These are phyloP conservation scores for Acomys russatus DNA, from an alignment of 2,797 vertebrate genomes.

Conservation along the genomic window DNA sequence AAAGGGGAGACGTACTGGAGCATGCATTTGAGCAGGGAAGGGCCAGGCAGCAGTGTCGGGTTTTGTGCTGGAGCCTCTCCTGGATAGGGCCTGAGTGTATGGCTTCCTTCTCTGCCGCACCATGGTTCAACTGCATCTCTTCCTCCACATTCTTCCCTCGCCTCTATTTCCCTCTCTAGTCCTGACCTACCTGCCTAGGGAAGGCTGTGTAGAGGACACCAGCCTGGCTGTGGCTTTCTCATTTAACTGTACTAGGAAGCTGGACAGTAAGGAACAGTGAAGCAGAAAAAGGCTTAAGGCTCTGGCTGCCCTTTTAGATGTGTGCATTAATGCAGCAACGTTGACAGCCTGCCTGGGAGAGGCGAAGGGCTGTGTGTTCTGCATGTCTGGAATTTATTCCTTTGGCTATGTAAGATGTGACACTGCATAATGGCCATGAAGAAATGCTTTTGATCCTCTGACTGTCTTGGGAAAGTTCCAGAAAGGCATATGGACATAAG, in stretches of 20 bases:
- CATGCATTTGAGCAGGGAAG: not conserved
- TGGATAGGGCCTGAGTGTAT: not conserved
- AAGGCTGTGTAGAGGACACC: not conserved
- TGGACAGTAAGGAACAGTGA: not conserved
- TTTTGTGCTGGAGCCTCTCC: not conserved
- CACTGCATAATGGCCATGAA: conserved; percentile 77
- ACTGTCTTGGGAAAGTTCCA: conserved; percentile 80
- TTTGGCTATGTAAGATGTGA: conserved; percentile 79
- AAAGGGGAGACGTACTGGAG: not conserved
- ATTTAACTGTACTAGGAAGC: not conserved
- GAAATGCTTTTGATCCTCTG: conserved; percentile 73
- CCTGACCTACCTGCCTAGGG: not conserved
- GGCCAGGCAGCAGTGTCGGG: not conserved
- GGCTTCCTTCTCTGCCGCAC: not conserved
- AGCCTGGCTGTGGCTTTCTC: not conserved
- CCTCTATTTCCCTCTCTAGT: not conserved
- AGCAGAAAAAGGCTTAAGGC: conserved; percentile 54
- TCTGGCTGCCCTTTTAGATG: conserved; percentile 52
- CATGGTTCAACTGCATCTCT: not conserved
- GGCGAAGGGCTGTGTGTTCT: conserved; percentile 63
- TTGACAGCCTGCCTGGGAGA: conserved; percentile 71
- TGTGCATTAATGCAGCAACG: conserved; percentile 44
- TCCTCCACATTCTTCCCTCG: not conserved
- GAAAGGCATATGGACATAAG: conserved; percentile 79
- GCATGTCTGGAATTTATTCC: conserved; percentile 79